phyloP scores from a whole-genome alignment of 2,113 vertebrate species.

The Xenopus laevis region DNA sequence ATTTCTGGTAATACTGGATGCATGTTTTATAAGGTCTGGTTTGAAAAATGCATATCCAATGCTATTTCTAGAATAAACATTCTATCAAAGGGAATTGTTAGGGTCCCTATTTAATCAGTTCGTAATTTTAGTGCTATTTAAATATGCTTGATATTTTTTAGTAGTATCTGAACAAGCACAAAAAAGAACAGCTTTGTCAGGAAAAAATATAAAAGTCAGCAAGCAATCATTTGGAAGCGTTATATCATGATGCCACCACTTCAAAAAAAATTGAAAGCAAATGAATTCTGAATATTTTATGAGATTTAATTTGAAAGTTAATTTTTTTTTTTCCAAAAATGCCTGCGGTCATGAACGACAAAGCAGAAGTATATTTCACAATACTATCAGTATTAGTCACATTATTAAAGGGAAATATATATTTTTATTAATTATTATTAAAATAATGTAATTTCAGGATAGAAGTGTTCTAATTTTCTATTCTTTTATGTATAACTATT shows the following conservation, averaged over 20 bases:
- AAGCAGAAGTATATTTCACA: neutral
- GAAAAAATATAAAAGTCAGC: slow-evolving; percentile 17
- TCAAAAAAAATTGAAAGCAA: slow-evolving; percentile 15
- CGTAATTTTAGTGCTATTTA: neutral
- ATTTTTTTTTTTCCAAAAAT: slow-evolving; percentile 27
- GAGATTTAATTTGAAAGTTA: slow-evolving; percentile 23
- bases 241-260: slow-evolving; percentile 6
- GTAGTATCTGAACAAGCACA: slow-evolving; percentile 12
- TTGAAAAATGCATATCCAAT: neutral
- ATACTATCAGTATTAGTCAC: neutral
- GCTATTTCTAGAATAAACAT: slow-evolving; percentile 6
- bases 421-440: too few relatives aligned
- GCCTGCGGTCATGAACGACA: slow-evolving; percentile 1
- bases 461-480: too few relatives aligned
- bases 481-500: too few relatives aligned
- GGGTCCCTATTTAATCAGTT: slow-evolving; percentile 33
- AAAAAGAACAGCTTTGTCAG: slow-evolving; percentile 13
- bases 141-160: slow-evolving; percentile 3
- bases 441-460: too few relatives aligned
- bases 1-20: too few relatives aligned
- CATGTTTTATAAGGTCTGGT: neutral
- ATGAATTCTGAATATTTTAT: slow-evolving; percentile 39
- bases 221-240: slow-evolving; percentile 8
- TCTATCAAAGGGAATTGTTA: slow-evolving; percentile 23
- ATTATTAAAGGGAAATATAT: too few relatives aligned